Evolutionary conservation across 2,888 invertebrate genomes (phyloP).

Genomic region (Andrena trimmerana): DNA sequence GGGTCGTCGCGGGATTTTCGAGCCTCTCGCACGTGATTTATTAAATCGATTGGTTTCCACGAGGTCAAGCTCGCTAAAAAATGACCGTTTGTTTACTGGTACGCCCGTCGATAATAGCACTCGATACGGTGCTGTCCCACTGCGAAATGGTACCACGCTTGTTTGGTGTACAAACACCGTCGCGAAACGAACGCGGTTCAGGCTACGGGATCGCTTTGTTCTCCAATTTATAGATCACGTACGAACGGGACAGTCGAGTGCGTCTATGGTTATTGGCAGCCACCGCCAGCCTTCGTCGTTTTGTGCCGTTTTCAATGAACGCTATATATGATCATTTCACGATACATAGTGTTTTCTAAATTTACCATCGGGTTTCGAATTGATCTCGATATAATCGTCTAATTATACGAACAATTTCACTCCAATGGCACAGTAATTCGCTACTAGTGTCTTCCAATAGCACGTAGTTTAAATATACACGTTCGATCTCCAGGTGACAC

Average conservation of each 20-base stretch:
- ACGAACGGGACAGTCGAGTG: slow-evolving; percentile 1
- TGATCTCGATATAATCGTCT: too few species aligned
- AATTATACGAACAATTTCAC: too few species aligned
- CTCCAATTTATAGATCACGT: slow-evolving; percentile 41
- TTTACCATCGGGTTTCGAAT: too few species aligned
- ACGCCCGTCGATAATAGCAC: slow-evolving; percentile 21
- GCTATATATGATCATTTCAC: background rate
- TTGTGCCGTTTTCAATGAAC: background rate
- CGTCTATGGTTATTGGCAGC: slow-evolving; percentile 26
- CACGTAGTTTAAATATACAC: too few species aligned
- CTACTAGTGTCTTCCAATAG: too few species aligned
- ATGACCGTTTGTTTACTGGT: slow-evolving; percentile 12
- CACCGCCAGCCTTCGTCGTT: background rate
- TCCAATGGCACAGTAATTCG: too few species aligned
- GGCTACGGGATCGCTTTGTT: slow-evolving; percentile 30
- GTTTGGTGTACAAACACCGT: slow-evolving; percentile 43
- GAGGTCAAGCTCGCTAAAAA: background rate
- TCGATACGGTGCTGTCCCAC: slow-evolving; percentile 25
- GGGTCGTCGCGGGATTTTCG: background rate
- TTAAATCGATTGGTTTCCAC: background rate
- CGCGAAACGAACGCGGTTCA: slow-evolving; percentile 13
- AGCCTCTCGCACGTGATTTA: background rate
- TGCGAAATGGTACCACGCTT: slow-evolving; percentile 37
- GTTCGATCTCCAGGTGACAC: slow-evolving; percentile 14
- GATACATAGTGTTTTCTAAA: background rate